Conservation (phyloP, 2,113 vertebrate genomes). For the Caretta caretta region DNA sequence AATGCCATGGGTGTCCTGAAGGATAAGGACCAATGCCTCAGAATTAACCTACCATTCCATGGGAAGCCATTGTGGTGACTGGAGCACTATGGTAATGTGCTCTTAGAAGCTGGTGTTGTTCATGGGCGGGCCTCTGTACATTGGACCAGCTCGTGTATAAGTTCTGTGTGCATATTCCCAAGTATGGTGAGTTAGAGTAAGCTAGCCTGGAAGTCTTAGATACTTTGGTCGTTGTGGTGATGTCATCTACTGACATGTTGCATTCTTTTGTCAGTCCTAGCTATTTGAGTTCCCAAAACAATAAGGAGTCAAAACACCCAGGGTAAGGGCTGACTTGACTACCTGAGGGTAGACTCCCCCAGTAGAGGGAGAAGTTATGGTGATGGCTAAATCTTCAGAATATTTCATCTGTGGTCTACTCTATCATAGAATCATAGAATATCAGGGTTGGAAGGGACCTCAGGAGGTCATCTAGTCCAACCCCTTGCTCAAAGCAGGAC, state of each 20-base stretch:
- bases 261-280: not conserved
- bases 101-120: not conserved
- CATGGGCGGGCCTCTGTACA: not conserved
- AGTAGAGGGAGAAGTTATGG: not conserved
- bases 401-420: not conserved
- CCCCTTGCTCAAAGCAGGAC: no score
- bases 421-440: no score
- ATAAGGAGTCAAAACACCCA: not conserved
- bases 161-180: not conserved
- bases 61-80: not conserved
- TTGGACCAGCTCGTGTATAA: not conserved
- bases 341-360: not conserved
- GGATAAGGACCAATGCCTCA: not conserved
- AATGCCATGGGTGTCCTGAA: not conserved
- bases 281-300: not conserved
- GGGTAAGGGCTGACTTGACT: not conserved
- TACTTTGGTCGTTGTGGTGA: not conserved
- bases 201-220: not conserved
- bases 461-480: no score
- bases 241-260: not conserved
- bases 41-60: not conserved
- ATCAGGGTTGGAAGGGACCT: no score
- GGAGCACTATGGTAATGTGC: not conserved
- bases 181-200: not conserved
- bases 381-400: not conserved